Percentiles rank a stretch among this genome's conserved stretches.
Conservation (phyloP, 2,888 invertebrate species). For the Zygaena filipendulae region DNA sequence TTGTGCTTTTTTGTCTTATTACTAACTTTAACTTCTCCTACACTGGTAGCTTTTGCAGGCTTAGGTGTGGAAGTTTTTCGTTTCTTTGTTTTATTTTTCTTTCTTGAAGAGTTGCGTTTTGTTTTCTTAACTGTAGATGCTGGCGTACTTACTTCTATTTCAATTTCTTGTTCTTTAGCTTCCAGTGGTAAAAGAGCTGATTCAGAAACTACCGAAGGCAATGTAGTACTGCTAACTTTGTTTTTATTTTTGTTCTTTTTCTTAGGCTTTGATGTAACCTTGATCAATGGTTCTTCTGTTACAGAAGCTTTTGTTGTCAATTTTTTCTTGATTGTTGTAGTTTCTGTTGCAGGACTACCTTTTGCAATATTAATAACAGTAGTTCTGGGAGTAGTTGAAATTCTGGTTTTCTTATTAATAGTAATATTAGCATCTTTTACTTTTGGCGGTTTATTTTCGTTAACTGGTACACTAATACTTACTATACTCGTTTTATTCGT, state of each 20-base stretch:
- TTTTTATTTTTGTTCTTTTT: slow-evolving; percentile 52
- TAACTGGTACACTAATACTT: slow-evolving; percentile 55
- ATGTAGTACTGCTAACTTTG: slow-evolving; percentile 30
- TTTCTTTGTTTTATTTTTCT: slow-evolving; percentile 69
- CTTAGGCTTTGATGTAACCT: slow-evolving; percentile 43
- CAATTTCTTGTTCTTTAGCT: slow-evolving; percentile 58
- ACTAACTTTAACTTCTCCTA: slow-evolving; percentile 50
- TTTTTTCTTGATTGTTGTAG: slow-evolving; percentile 32
- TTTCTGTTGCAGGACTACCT: slow-evolving; percentile 28
- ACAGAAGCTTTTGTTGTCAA: slow-evolving; percentile 26
- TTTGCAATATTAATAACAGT: too few relatives aligned
- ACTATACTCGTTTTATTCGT: slow-evolving; percentile 57
- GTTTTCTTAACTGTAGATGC: slow-evolving; percentile 58
- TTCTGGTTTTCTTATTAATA: slow-evolving; percentile 61
- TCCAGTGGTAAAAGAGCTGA: slow-evolving; percentile 56
- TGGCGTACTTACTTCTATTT: slow-evolving; percentile 57
- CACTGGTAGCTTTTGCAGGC: slow-evolving; percentile 30
- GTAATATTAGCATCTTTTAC: slow-evolving; percentile 71
- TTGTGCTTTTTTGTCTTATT: slow-evolving; percentile 66
- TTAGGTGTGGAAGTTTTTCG: slow-evolving; percentile 64
- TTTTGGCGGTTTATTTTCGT: slow-evolving; percentile 67
- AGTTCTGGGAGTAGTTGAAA: slow-evolving; percentile 24
- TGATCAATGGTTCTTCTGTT: slow-evolving; percentile 22
- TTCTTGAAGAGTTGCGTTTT: slow-evolving; percentile 50
- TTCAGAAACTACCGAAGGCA: slow-evolving; percentile 33